Conservation (phyloP, 1,140 invertebrate species). For the Holcopasites calliopsidis region DNA sequence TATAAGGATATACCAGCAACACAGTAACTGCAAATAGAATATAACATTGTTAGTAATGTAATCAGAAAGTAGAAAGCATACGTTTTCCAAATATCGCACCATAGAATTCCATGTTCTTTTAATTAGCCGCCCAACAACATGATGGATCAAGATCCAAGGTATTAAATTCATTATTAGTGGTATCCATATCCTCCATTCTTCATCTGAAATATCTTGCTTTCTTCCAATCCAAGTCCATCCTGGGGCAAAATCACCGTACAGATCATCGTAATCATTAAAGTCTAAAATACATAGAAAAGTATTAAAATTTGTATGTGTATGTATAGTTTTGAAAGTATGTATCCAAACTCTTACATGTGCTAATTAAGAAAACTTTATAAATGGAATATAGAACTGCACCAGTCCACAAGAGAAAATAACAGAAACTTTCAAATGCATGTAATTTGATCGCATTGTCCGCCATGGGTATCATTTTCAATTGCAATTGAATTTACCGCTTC, state of each 20-base stretch:
- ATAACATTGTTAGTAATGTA: constrained; percentile 34
- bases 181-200: constrained; percentile 80
- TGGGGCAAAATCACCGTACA: constrained; percentile 69
- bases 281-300: constrained; percentile 59
- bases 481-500: constrained; percentile 56
- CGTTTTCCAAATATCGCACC: constrained; percentile 41
- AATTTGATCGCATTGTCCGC: constrained; percentile 31
- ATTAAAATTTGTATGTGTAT: constrained; percentile 2
- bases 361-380: constrained; percentile 68
- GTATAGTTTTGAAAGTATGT: constrained; percentile 1
- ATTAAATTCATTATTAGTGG: constrained; percentile 71
- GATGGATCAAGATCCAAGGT: constrained; percentile 76
- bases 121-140: constrained; percentile 70
- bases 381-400: constrained; percentile 71
- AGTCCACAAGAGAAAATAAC: constrained; percentile 69
- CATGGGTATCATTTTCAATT: constrained; percentile 37
- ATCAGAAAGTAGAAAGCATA: not conserved
- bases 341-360: constrained; percentile 66
- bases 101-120: constrained; percentile 56
- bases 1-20: constrained; percentile 67
- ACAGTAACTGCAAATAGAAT: constrained; percentile 69
- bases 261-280: constrained; percentile 69
- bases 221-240: constrained; percentile 78
- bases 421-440: constrained; percentile 55
- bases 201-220: constrained; percentile 79